Evolutionary conservation across 1,140 invertebrate species (phyloP).

Genomic region (Zaprionus kolodkinae): DNA sequence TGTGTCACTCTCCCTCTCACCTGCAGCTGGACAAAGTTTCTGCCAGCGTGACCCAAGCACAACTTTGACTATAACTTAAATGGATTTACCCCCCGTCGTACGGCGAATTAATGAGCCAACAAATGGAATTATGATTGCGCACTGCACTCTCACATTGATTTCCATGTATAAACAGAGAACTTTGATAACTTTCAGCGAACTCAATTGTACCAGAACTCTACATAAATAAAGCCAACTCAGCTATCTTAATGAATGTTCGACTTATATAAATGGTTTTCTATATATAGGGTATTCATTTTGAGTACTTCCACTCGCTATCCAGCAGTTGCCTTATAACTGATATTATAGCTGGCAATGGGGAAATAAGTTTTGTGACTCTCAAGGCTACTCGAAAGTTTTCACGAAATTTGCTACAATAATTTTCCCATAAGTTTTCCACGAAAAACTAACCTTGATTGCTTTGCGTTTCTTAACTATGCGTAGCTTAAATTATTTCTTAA

Average conservation of each 20-base stretch:
- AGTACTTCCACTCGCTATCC: not conserved
- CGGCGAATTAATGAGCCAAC: slow-evolving; percentile 32
- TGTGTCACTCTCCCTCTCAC: not conserved
- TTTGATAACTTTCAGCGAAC: slow-evolving; percentile 1
- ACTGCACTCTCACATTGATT: slow-evolving; percentile 11
- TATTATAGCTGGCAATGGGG: too few species aligned
- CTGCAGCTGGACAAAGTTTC: slow-evolving; percentile 21
- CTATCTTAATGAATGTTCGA: not conserved
- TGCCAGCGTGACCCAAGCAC: slow-evolving; percentile 11
- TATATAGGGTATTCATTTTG: too few species aligned
- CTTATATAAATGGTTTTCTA: not conserved
- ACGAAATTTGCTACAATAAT: too few species aligned
- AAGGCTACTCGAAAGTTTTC: too few species aligned
- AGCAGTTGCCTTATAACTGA: not conserved
- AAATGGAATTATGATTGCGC: slow-evolving; percentile 39
- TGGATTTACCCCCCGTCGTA: slow-evolving; percentile 22
- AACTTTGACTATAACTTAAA: slow-evolving; percentile 29
- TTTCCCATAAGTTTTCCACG: too few species aligned
- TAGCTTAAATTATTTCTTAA: too few species aligned
- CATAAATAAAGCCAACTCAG: slow-evolving; percentile 27
- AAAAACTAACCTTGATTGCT: too few species aligned
- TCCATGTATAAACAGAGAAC: not conserved
- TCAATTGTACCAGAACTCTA: not conserved
- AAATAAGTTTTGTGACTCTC: too few species aligned
- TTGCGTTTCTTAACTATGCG: too few species aligned